Evolutionary conservation across 1,140 invertebrate species (phyloP), one percentile per base, ranked within the genome.

Genomic region (Gerris buenoi): DNA sequence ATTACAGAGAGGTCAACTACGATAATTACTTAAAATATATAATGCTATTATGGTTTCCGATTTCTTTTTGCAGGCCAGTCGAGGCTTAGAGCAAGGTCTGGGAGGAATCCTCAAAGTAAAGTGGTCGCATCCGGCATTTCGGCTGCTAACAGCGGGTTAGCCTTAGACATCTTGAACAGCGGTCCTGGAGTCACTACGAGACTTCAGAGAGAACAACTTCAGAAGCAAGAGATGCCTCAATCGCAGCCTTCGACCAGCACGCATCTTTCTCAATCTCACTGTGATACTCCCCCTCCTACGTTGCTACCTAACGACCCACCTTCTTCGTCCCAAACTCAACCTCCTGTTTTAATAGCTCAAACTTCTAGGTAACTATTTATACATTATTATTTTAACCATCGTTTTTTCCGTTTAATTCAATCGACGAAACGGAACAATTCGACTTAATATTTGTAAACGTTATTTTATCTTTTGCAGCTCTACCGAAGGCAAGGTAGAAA

Each of bases 191-290:
- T 90, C 5, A 89, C 87, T 70, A 90, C 88, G 2, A 80, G 89
- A 65, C 78, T 91, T 70, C 88, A 90, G 77, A 82, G 88, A 3
- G 88, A 89, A 71, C 88, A 88, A 74, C 85, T 86, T 71, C 84
- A 86, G 70, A 86, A 86, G 71, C 73, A 73, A 67, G 73, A 74
- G 65, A 66, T 66, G 14, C 65, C 67, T 62, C n/a, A 46, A 23
- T 68, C 69, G 27, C 64, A 67, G 27, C 63, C 63, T 56, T 25
- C 29, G 14, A 68, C 68, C 27, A 70, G 61, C 61, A 68, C 57
- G 5, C 33, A 46, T 46, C 33, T 46, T 10, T 46, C 33, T 46
- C 33, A 46, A 46, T 10, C 5, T 46, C 33, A 64, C 26, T 68
- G 62, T 64, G 67, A 59, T 23, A 29, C 3, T 22, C 59, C n/a